Conservation (phyloP, 2,113 vertebrate genomes). For the Daphoenositta chrysoptera region DNA sequence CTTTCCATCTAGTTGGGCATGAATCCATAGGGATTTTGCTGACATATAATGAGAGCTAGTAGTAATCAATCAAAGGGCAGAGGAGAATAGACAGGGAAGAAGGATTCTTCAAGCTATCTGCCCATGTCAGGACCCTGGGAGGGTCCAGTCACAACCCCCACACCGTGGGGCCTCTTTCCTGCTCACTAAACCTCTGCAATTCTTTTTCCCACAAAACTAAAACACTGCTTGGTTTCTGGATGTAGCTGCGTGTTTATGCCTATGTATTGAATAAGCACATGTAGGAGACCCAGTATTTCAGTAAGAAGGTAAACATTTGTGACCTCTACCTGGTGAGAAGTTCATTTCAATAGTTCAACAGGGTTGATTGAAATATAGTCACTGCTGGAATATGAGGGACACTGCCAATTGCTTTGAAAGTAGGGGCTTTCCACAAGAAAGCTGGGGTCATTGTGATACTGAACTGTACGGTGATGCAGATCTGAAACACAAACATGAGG, state of each 20-base stretch:
- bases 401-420: background rate
- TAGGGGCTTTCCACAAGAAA: background rate
- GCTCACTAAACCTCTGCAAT: background rate
- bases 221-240: background rate
- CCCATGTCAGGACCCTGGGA: background rate
- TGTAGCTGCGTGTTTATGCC: background rate
- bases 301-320: background rate
- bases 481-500: background rate
- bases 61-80: background rate
- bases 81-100: background rate
- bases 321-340: background rate
- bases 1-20: background rate
- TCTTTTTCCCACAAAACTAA: background rate
- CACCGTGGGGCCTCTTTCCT: background rate
- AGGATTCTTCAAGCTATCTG: background rate
- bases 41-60: background rate
- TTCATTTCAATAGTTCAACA: background rate
- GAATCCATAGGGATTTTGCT: background rate
- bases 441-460: background rate
- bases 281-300: background rate
- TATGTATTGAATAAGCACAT: rapidly evolving
- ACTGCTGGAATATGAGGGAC: background rate
- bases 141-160: background rate
- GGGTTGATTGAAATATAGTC: background rate
- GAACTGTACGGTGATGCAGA: background rate